Evolutionary conservation across 2,888 invertebrate genomes (phyloP).

Genomic region (Watsonalla binaria): DNA sequence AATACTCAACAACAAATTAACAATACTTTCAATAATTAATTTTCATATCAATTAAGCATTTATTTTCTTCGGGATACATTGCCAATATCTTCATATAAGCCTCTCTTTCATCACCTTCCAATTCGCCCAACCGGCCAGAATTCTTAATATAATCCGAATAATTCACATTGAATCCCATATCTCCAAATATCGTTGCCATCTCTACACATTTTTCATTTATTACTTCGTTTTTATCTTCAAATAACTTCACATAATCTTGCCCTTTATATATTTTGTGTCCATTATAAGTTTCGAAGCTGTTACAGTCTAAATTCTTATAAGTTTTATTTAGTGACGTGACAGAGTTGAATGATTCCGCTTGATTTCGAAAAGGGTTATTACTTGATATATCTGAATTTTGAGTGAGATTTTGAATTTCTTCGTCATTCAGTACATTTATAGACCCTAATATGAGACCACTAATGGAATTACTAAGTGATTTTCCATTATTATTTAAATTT

Average conservation of each 20-base stretch:
- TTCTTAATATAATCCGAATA: constrained; percentile 46
- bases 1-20: not conserved
- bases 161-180: constrained; percentile 53
- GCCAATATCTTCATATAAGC: constrained; percentile 33
- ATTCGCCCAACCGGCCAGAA: constrained; percentile 13
- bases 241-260: constrained; percentile 41
- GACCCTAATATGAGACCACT: constrained; percentile 47
- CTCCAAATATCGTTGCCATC: constrained; percentile 50
- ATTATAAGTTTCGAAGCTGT: constrained; percentile 38
- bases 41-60: constrained; percentile 18
- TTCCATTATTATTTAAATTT: constrained; percentile 1
- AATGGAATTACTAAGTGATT: constrained; percentile 8
- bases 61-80: constrained; percentile 52
- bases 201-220: constrained; percentile 20
- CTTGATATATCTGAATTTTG: constrained; percentile 17
- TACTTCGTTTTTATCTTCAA: constrained; percentile 18
- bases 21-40: constrained; percentile 3
- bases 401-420: constrained; percentile 23
- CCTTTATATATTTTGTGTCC: constrained; percentile 34
- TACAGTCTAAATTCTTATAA: constrained; percentile 54
- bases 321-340: constrained; percentile 44
- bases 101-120: constrained; percentile 23
- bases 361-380: constrained; percentile 22
- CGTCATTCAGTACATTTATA: constrained; percentile 48
- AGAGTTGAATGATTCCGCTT: constrained; percentile 39